phyloP scores from a whole-genome alignment of 2,113 vertebrate genomes.

The Misgurnus mizolepis region DNA sequence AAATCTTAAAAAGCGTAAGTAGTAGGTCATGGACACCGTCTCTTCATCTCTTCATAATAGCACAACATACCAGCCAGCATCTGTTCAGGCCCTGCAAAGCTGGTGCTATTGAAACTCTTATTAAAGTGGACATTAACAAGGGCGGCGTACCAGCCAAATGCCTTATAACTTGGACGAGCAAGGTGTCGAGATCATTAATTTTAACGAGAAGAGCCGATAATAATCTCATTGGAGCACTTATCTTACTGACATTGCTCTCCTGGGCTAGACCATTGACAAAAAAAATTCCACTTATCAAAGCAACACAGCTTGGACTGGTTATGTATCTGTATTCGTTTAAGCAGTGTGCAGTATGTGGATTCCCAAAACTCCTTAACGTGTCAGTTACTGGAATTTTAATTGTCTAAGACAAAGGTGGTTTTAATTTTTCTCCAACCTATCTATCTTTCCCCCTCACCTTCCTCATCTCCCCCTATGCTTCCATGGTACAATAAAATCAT shows the following conservation, averaged over 20 bases:
- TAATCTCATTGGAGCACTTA: slow-evolving; percentile 58
- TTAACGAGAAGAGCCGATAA: slow-evolving; percentile 61
- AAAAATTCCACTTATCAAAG: slow-evolving; percentile 38
- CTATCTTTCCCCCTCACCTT: slow-evolving; percentile 74
- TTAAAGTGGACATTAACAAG: slow-evolving; percentile 71
- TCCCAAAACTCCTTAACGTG: slow-evolving; percentile 41
- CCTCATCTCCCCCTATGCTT: slow-evolving; percentile 70
- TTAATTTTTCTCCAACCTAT: slow-evolving; percentile 69
- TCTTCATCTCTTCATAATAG: slow-evolving; percentile 12
- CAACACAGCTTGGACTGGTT: slow-evolving; percentile 57
- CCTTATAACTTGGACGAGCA: slow-evolving; percentile 63
- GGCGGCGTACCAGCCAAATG: slow-evolving; percentile 53
- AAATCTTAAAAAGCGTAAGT: background rate
- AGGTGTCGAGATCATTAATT: slow-evolving; percentile 69
- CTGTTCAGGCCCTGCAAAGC: slow-evolving; percentile 30
- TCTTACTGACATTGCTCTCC: slow-evolving; percentile 38
- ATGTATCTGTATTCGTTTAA: slow-evolving; percentile 56
- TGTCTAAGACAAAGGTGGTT: slow-evolving; percentile 70
- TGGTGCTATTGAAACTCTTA: slow-evolving; percentile 50
- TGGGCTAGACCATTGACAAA: slow-evolving; percentile 3
- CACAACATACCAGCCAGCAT: slow-evolving; percentile 39
- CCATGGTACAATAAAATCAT: slow-evolving; percentile 87
- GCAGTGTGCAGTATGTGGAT: slow-evolving; percentile 37
- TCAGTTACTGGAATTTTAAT: slow-evolving; percentile 70
- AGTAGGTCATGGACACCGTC: background rate